phyloP scores from a whole-genome alignment of 2,797 vertebrate species.

The Scyliorhinus canicula region DNA sequence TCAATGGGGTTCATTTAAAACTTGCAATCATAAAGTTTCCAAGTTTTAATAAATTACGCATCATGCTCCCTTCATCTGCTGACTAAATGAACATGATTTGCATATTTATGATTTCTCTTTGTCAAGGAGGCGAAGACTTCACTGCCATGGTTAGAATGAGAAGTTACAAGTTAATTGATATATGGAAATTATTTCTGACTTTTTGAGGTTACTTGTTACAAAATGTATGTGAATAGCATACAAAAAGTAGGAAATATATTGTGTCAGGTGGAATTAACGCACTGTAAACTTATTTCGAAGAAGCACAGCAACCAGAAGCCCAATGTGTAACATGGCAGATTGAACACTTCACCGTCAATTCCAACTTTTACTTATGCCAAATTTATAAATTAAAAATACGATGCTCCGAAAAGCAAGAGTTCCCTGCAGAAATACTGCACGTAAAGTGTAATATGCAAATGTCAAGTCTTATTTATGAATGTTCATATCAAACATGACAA shows the following conservation, averaged over 20 bases:
- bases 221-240: conserved; percentile 24
- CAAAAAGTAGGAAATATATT: background rate
- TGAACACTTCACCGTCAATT: background rate
- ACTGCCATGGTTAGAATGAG: conserved; percentile 14
- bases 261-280: background rate
- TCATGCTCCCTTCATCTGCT: background rate
- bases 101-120: conserved; percentile 31
- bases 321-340: background rate
- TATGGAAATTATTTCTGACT: conserved; percentile 26
- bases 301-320: background rate
- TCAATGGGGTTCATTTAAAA: background rate
- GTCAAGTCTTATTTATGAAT: background rate
- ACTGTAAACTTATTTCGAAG: background rate
- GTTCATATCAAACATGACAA: background rate
- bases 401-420: background rate
- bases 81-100: background rate
- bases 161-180: conserved; percentile 28
- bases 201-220: conserved; percentile 11
- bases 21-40: background rate
- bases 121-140: background rate
- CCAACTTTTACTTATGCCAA: background rate
- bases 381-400: background rate
- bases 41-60: background rate
- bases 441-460: background rate
- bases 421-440: background rate